Evolutionary conservation across 1,140 invertebrate species (phyloP), one percentile per base, ranked within the genome.

Genomic region (Asbolus verrucosus): DNA sequence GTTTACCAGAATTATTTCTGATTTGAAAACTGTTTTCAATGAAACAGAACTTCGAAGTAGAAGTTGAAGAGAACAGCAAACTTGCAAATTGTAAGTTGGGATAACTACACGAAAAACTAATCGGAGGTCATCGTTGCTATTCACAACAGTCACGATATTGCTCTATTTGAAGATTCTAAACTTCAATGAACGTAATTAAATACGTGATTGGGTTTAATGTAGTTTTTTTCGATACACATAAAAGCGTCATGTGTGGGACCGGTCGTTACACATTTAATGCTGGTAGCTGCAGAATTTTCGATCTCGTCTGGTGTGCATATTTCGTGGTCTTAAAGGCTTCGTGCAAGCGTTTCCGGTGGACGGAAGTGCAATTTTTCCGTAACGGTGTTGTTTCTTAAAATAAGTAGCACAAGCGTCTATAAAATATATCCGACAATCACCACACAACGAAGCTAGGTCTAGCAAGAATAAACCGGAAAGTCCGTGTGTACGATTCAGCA

Each of bases 111-210:
- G 24, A 46, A 46, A n/a, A 54, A 54, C 18, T 54, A 21, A 36
- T 36, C 33, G 5, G 33, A 24, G 43, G 46, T 54, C n/a, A 27
- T 24, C 46, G 46, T 27, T 14, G 16, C 19, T 46, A 46, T 27
- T 9, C 46, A 54, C 46, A 54, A 27, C 46, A 14, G 46, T 54
- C 46, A 54, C 46, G 46, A 16, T 46, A 14, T 54, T 54, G 46
- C 18, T 27, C 46, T 27, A 54, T 54, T 54, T 54, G 6, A 2
- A 11, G 33, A 0, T 4, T 2, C 13, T n/a, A 46, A 54, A 19
- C 41, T 46, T 46, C 16, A 46, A 54, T 27, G 46, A 27, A 54
- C 19, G 46, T 54, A 54, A 54, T 54, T 54, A 54, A 54, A 54
- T 27, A 54, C 46, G 46, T 54, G 46, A 27, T 27, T 14, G 46